Base-by-base conservation (phyloP, 30 jellyfish, hydroid and myxozoan species). In the Hydractinia echinata region DNA sequence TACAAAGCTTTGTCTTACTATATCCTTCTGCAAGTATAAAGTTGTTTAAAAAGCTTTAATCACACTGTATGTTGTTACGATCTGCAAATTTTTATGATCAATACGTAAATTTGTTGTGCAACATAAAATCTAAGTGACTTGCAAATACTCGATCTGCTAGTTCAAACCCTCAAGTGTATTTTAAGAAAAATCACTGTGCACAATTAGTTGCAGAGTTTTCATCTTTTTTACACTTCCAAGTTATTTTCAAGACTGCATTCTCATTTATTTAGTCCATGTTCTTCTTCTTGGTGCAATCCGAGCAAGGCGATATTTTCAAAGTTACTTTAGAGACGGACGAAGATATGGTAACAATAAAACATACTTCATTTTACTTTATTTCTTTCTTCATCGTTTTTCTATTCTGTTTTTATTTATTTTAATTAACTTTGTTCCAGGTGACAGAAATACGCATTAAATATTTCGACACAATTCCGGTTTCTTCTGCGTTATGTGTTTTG, bases 401-500 rank as follows among this genome's bases (percentile, higher is more conserved):
- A 66, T 66, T 66, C 8, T 13, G 14, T 19, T 66, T 66, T 66
- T 66, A 6, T 19, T 66, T 13, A 66, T 7, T 52, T 11, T 58
- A 13, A 58, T 58, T 73, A 54, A n/a, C 66, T 50, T 16, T 70
- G 14, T 11, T 54, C 10, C 55, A 91, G 97, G 97, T 91, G 14
- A 88, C 96, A 20, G 96, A 87, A 83, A 86, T 94, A 51, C 84
- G 96, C 11, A 86, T 94, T 8, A 87, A 94, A 73, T 94, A 94
- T 64, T 94, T 94, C 85, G 99, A 94, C 82, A 88, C 99, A 5
- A 82, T 94, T 14, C 96, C 99, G 7, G 99, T 94, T 53, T 97
- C 96, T 15, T 77, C 97, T 7, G 87, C 99, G 18, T 61, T 94
- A 62, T 94, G 96, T 79, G 95, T 94, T 13, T 76, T 94, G 82